Evolutionary conservation across 2,113 vertebrate genomes (phyloP).

Genomic region (Albula goreensis): DNA sequence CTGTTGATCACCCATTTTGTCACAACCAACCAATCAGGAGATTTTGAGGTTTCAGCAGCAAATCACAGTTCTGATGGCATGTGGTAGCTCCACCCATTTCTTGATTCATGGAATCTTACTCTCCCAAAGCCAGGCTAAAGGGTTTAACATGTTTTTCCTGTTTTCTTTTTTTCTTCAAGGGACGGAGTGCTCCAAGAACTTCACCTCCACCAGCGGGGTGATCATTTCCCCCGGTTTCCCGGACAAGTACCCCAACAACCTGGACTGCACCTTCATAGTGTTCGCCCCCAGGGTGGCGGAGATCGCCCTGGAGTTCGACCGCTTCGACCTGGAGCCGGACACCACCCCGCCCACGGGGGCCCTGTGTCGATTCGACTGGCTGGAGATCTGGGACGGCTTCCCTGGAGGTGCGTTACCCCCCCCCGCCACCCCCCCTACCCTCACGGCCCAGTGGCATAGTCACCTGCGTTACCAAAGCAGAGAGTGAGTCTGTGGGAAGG

Average conservation of each 20-base stretch:
- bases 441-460: too few relatives aligned
- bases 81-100: too few relatives aligned
- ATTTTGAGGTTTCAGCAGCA: too few relatives aligned
- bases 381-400: constrained; percentile 98
- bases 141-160: not conserved
- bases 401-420: constrained; percentile 81
- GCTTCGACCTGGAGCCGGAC: constrained; percentile 93
- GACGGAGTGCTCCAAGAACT: constrained; percentile 94
- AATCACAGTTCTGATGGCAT: too few relatives aligned
- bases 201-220: constrained; percentile 82
- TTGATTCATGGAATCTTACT: too few relatives aligned
- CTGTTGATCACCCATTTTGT: too few relatives aligned
- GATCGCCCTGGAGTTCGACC: constrained; percentile 95
- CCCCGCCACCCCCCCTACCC: too few relatives aligned
- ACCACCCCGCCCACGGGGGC: constrained; percentile 82
- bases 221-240: constrained; percentile 96
- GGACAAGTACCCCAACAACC: constrained; percentile 94
- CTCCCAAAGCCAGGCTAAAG: too few relatives aligned
- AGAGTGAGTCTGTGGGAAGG: too few relatives aligned
- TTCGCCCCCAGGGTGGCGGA: constrained; percentile 96
- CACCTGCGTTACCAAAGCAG: too few relatives aligned
- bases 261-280: constrained; percentile 98
- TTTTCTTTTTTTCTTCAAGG: constrained; percentile 65
- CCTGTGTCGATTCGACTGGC: constrained; percentile 90
- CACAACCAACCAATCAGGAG: too few relatives aligned